Evolutionary conservation across 2,113 vertebrate species (phyloP).

Genomic region (Centrocercus urophasianus): DNA sequence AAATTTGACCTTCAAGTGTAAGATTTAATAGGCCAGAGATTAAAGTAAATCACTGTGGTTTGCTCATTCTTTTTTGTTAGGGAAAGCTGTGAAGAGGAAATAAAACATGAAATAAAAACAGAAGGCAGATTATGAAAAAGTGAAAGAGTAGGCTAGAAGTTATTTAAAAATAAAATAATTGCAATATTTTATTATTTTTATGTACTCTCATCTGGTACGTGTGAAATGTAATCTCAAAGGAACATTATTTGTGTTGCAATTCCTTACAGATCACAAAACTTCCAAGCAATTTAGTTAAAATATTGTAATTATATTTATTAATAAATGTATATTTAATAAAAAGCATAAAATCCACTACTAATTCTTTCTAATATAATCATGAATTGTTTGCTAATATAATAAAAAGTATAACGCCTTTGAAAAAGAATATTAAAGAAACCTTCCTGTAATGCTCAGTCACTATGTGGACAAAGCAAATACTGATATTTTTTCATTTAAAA

Average conservation of each 20-base stretch:
- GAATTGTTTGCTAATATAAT: background rate
- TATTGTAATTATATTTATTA: background rate
- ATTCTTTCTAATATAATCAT: background rate
- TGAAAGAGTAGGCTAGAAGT: background rate
- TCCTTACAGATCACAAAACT: background rate
- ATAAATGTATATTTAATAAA: background rate
- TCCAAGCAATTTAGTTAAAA: background rate
- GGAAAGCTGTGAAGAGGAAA: background rate
- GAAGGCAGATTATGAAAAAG: background rate
- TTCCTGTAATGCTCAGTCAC: background rate
- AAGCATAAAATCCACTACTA: background rate
- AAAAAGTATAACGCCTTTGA: background rate
- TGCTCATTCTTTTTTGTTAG: conserved; percentile 1
- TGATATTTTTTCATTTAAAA: background rate
- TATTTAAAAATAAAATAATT: background rate
- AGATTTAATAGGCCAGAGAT: conserved; percentile 60
- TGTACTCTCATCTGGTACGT: background rate
- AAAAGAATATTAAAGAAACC: background rate
- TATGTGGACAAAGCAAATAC: background rate
- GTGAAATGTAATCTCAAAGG: background rate
- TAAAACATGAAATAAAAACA: conserved; percentile 15
- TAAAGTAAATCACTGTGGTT: conserved; percentile 19
- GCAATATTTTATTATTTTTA: background rate
- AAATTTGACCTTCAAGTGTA: conserved; percentile 68
- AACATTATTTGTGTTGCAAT: background rate